These are phyloP conservation scores for Diglossa brunneiventris DNA, from an alignment of 2,113 vertebrate genomes.

Conservation along the genomic window DNA sequence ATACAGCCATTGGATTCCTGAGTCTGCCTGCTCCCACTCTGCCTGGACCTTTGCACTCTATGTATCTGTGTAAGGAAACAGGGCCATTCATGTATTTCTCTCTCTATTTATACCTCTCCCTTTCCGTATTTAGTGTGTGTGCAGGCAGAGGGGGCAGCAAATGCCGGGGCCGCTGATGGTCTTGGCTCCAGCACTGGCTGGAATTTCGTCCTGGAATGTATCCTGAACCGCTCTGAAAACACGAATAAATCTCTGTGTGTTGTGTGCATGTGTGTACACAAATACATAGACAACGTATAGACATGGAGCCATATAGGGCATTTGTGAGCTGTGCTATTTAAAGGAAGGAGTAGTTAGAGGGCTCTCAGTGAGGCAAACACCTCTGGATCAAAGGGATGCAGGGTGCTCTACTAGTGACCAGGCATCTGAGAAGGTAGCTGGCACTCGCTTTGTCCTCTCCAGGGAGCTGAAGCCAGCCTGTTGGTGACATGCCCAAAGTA, in stretches of 20 bases:
- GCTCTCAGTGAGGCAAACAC: neutral
- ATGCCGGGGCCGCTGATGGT: slow-evolving; percentile 58
- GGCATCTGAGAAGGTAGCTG: neutral
- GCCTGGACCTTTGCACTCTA: neutral
- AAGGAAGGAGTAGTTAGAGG: slow-evolving; percentile 24
- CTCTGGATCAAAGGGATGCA: slow-evolving; percentile 37
- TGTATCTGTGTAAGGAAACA: slow-evolving; percentile 35
- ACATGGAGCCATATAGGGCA: neutral
- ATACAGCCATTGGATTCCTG: neutral
- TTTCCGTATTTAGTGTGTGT: slow-evolving; percentile 64
- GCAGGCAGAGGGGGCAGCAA: slow-evolving; percentile 46
- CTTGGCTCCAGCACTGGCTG: slow-evolving; percentile 55
- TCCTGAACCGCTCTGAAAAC: slow-evolving; percentile 46
- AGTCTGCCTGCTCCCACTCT: neutral
- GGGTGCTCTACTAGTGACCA: neutral
- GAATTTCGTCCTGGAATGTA: slow-evolving; percentile 59
- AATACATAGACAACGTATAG: slow-evolving; percentile 45
- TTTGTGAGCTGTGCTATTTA: slow-evolving; percentile 55
- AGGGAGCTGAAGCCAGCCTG: neutral
- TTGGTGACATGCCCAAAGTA: neutral
- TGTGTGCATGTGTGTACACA: slow-evolving; percentile 32
- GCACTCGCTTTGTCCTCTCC: neutral
- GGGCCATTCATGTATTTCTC: slow-evolving; percentile 56
- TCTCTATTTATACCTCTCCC: slow-evolving; percentile 66
- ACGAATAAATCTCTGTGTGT: slow-evolving; percentile 65